phyloP scores from a whole-genome alignment of 2,888 invertebrate species.

The Sabatieria punctata region DNA sequence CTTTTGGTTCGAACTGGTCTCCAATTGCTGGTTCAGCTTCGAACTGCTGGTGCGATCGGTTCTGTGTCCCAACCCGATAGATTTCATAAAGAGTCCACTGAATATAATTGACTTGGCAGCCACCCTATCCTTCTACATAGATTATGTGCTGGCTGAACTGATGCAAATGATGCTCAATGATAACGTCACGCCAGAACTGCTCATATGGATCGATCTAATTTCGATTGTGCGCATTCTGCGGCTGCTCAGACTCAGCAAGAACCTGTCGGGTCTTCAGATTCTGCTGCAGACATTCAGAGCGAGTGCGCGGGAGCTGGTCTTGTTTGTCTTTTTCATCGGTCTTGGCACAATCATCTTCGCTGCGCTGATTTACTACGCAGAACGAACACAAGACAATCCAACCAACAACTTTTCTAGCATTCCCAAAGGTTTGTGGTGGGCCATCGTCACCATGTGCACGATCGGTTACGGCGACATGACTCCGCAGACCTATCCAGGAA shows the following conservation, averaged over 20 bases:
- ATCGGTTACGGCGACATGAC: slow-evolving; percentile 3
- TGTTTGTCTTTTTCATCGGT: slow-evolving; percentile 29
- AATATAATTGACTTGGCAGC: slow-evolving; percentile 84
- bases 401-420: slow-evolving; percentile 32
- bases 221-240: slow-evolving; percentile 30
- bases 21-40: slow-evolving; percentile 88
- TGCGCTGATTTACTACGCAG: slow-evolving; percentile 30
- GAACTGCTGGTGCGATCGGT: slow-evolving; percentile 68
- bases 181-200: slow-evolving; percentile 66
- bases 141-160: no score
- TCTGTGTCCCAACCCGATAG: slow-evolving; percentile 52
- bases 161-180: no score
- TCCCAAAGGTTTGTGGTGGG: slow-evolving; percentile 37
- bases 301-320: slow-evolving; percentile 29
- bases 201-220: slow-evolving; percentile 38
- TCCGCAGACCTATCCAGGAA: not conserved
- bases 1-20: slow-evolving; percentile 72
- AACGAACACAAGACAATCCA: slow-evolving; percentile 28
- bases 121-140: slow-evolving; percentile 77
- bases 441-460: no score
- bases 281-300: slow-evolving; percentile 31
- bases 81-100: slow-evolving; percentile 44
- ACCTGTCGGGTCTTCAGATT: slow-evolving; percentile 31
- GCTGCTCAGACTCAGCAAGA: slow-evolving; percentile 30
- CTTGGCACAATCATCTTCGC: no score